Conservation (phyloP, 1,140 invertebrate species). For the Panagrolaimus sp. region DNA sequence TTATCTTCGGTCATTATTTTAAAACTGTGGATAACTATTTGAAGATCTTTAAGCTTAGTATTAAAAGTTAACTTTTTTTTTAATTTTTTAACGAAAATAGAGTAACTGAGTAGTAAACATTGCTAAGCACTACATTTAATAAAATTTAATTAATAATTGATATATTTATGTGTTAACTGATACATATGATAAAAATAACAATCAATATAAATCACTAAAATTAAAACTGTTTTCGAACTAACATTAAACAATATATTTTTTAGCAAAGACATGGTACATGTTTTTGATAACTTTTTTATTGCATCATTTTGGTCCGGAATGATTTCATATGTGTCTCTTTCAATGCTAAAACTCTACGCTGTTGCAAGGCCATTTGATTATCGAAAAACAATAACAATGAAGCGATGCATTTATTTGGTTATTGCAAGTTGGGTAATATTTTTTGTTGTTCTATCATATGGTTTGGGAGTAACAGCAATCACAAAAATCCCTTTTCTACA, state of each 20-base stretch:
- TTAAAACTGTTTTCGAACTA: conserved; percentile 19
- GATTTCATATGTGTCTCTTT: conserved; percentile 49
- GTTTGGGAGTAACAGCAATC: conserved; percentile 28
- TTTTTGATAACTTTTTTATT: conserved; percentile 50
- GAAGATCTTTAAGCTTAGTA: no score
- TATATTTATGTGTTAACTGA: neutral
- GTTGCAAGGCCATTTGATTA: conserved; percentile 48
- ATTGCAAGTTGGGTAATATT: conserved; percentile 35
- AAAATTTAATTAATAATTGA: neutral
- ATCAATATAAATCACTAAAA: conserved; percentile 4
- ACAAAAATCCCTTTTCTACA: conserved; percentile 29
- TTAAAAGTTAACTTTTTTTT: no score
- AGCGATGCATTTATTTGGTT: conserved; percentile 46
- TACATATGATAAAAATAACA: conserved; percentile 14
- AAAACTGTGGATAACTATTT: no score
- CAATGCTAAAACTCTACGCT: conserved; percentile 50
- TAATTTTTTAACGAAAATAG: no score
- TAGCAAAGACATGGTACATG: conserved; percentile 44
- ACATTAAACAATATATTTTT: neutral
- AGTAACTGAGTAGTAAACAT: no score
- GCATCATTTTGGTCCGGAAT: conserved; percentile 48
- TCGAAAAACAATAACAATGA: conserved; percentile 50
- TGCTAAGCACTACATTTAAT: neutral
- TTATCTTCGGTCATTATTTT: no score
- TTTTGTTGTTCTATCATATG: conserved; percentile 23